Evolutionary conservation across 2,113 vertebrate genomes (phyloP), one percentile per base, ranked within the genome.

Genomic region (Chaetorhynchus papuensis): DNA sequence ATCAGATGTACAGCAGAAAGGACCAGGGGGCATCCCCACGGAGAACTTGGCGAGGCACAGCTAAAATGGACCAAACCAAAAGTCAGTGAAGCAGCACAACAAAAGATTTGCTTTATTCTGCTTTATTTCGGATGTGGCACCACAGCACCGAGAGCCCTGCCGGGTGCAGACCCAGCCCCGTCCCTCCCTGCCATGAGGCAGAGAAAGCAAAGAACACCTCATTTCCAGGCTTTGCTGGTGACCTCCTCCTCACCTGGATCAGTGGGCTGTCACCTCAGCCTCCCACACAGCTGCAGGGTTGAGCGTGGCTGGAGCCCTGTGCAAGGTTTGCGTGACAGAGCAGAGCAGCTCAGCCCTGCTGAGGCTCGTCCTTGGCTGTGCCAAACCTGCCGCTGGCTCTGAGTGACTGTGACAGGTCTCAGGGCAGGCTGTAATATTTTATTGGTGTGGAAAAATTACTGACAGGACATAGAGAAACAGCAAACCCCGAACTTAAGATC

Each of bases 351-450:
- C 24, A 37, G 70, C 66, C 52, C 70, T 90, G 69, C 83, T 39
- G 60, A 15, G 71, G 76, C 42, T 45, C 2, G 4, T 80, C 59
- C 75, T 77, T 77, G 89, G 26, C 47, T 3, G 1, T 45, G 42
- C 20, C 79, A 85, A 80, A 39, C 37, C 63, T 92, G 68, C 79
- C 10, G 59, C 53, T n/a, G 64, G 16, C 86, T 93, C 79, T 22
- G 28, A 88, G 61, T 21, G 85, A 54, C 79, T 72, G 0, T 45
- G 95, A 83, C 85, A 63, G 15, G 7, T 72, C 90, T 78, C 59
- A 39, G 89, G 83, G 76, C 69, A 89, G 39, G 3, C 63, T 93
- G 90, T 30, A 93, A 59, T 70, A 15, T 89, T 89, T 93, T 59
- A 80, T 87, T 66, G 52, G 71, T 39, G 59, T 17, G 59, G 63